Evolutionary conservation across 1,140 invertebrate genomes (phyloP), one percentile per base, ranked within the genome.

Genomic region (Eufriesea mexicana): DNA sequence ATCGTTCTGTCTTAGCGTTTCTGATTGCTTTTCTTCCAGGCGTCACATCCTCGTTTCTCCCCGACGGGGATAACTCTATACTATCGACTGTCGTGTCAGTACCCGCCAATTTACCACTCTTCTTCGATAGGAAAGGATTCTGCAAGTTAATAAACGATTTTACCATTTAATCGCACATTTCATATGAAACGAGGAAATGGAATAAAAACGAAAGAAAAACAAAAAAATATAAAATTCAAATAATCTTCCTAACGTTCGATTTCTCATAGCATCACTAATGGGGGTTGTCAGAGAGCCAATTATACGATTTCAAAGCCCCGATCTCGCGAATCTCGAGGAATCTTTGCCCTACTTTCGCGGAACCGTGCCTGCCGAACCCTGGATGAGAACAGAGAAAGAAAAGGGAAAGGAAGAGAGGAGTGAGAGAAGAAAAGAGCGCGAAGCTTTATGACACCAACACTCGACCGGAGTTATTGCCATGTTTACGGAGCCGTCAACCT

Each of bases 41-140:
- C 66, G 47, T 51, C 9, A 70, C 68, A 57, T 87, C 83, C 75
- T 86, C 89, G 59, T 61, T 59, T 76, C 80, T 79, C 59, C 73
- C 70, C 35, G 87, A 73, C n/a, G 89, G 45, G 20, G 86, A 87
- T 47, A 89, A 79, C 51, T 90, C 86, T 35, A 90, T 77, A 84
- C 86, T 84, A 20, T 74, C 84, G 20, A 51, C 79, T 51, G 74
- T 72, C 20, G 80, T 71, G 18, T 90, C 85, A 42, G 78, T 86
- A 73, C 83, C 49, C 14, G 74, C 66, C 18, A 86, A 79, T 86
- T 85, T 91, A 2, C 83, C 86, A 49, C 75, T 86, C 79, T 89
- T 87, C 77, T 90, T 93, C 49, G 91, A 79, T 66, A 92, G 81
- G 81, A 93, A 93, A 25, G 92, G 92, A 90, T 94, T 93, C 92